These are phyloP conservation scores for Buphagus erythrorhynchus DNA, from an alignment of 2,797 vertebrate species.

Conservation along the genomic window DNA sequence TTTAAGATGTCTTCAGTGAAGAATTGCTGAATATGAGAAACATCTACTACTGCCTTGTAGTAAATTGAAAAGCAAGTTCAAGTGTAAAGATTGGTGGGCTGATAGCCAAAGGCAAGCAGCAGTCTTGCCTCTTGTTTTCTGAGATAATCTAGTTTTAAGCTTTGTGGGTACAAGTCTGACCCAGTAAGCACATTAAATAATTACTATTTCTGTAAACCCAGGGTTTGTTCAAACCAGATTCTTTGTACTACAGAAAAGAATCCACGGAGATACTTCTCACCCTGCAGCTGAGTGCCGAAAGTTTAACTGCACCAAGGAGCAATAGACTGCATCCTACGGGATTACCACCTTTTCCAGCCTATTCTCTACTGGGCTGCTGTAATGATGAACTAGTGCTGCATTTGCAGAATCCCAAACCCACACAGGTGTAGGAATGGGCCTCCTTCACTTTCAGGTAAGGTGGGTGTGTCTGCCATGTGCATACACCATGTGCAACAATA, in stretches of 20 bases:
- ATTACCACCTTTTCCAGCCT: not conserved
- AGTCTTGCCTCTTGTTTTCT: not conserved
- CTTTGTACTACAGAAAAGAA: not conserved
- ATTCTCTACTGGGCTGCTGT: not conserved
- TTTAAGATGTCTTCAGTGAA: slow-evolving; percentile 20
- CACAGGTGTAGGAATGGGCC: not conserved
- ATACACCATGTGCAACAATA: fast-evolving
- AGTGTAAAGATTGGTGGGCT: not conserved
- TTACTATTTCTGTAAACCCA: not conserved
- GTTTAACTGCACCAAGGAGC: not conserved
- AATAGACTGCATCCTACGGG: not conserved
- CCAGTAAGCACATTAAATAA: not conserved
- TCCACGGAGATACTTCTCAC: not conserved
- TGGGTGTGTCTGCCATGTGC: not conserved
- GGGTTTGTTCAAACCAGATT: not conserved
- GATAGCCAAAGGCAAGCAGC: not conserved
- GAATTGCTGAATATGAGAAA: slow-evolving; percentile 35
- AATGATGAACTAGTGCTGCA: not conserved
- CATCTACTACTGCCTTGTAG: not conserved
- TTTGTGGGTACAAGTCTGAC: not conserved
- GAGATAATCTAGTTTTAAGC: not conserved
- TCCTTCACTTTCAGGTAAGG: not conserved
- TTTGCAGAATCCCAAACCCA: fast-evolving
- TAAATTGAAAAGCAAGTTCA: slow-evolving; percentile 45
- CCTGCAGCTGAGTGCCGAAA: not conserved